Evolutionary conservation across 2,113 vertebrate species (phyloP), one percentile per base, ranked within the genome.

Genomic region (Triplophysa siluroides): DNA sequence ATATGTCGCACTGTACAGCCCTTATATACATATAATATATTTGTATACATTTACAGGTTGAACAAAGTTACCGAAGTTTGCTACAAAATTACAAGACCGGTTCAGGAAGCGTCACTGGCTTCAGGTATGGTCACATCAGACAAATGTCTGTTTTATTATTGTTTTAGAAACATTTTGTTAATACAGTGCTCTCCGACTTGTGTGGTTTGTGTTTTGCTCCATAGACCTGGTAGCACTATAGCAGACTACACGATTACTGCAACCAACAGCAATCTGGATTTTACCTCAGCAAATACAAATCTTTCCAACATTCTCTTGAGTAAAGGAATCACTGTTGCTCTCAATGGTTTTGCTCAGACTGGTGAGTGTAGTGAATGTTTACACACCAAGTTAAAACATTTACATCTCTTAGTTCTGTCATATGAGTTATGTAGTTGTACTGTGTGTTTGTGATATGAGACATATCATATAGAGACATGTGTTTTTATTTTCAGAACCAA

Each of bases 141-240:
- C n/a, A 10, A 26, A 26, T 16, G 21, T 8, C 1, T 13, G 10
- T 10, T 41, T 14, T 23, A 60, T 18, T n/a, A 3, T 10, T 47
- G 21, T 63, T 16, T 64, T 2, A n/a, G 1, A 18, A 18, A 4
- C 43, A 18, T 21, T 70, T 4, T 19, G 2, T 43, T 7, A 69
- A 29, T 56, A 7, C 1, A 45, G n/a, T 11, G 8, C 24, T 4
- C 13, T 61, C 3, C 5, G 3, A 33, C 7, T 45, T 14, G 19
- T 67, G 23, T 43, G 78, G 0, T 76, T 72, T 86, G 6, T 78
- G 78, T 68, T 23, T 62, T 18, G 4, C 60, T 61, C 5, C 66
- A 60, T 76, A 92, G 92, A 3, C 0, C 41, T 54, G 92, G 92
- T 61, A 92, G 92, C 23, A 5, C 89, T n/a, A 81, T 91, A 38